Evolutionary conservation across 2,888 invertebrate genomes (phyloP).

Genomic region (Uloborus plumipes): DNA sequence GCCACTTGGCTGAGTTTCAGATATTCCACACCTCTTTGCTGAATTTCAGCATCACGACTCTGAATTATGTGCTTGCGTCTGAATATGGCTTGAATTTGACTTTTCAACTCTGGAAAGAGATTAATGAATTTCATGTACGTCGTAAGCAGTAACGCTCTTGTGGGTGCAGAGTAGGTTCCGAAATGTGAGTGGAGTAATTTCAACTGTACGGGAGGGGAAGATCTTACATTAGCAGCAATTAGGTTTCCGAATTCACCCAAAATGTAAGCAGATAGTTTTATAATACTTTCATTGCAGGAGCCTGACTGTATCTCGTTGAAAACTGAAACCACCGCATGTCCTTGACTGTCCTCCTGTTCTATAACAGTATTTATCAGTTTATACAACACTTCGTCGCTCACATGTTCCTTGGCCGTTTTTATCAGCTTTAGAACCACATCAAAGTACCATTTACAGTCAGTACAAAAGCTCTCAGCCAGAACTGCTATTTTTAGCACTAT

Average conservation of each 20-base stretch:
- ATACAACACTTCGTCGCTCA: conserved; percentile 16
- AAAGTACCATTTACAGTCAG: conserved; percentile 17
- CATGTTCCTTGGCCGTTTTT: conserved; percentile 5
- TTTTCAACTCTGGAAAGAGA: conserved; percentile 19
- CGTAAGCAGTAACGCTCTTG: conserved; percentile 36
- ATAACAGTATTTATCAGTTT: conserved; percentile 18
- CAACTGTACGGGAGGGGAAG: conserved; percentile 10
- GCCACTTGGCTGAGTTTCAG: conserved; percentile 13
- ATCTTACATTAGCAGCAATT: conserved; percentile 21
- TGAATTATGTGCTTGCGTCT: neutral
- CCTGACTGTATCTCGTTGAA: conserved; percentile 2
- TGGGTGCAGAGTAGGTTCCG: neutral
- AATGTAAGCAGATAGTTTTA: conserved; percentile 35
- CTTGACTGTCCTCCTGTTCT: conserved; percentile 9
- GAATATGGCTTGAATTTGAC: conserved; percentile 8
- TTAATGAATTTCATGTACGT: conserved; percentile 39
- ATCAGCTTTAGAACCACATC: conserved; percentile 28
- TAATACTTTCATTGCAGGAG: conserved; percentile 1
- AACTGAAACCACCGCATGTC: conserved; percentile 10
- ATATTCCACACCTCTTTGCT: conserved; percentile 48
- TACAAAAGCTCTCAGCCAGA: conserved; percentile 21
- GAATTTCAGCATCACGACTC: conserved; percentile 24
- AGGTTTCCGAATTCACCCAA: conserved; percentile 45
- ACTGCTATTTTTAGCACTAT: conserved; percentile 20
- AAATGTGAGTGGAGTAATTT: conserved; percentile 8